Percentiles rank a stretch among this genome's conserved stretches.
phyloP scores from a whole-genome alignment of 2,113 vertebrate genomes.

The Bucco capensis region DNA sequence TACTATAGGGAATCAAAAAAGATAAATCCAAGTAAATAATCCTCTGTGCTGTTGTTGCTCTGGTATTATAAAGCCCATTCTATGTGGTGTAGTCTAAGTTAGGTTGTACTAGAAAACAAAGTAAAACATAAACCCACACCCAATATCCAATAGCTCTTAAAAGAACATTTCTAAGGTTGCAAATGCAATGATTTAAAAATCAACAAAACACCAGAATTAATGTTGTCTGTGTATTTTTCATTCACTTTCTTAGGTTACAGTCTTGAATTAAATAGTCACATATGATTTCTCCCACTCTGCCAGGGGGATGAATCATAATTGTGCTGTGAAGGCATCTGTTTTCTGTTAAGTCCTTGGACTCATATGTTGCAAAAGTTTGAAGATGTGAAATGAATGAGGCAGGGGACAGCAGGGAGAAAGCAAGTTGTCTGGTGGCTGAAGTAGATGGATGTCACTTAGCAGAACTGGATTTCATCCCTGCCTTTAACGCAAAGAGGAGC shows the following conservation, averaged over 20 bases:
- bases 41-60: neutral
- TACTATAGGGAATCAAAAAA: neutral
- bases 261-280: slow-evolving; percentile 27
- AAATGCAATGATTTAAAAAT: neutral
- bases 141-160: neutral
- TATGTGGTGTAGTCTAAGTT: neutral
- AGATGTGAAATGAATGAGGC: slow-evolving; percentile 12
- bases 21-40: neutral
- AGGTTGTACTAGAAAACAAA: neutral
- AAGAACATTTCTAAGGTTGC: neutral
- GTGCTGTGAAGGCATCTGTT: slow-evolving; percentile 41
- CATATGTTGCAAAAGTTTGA: slow-evolving; percentile 30
- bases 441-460: neutral
- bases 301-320: slow-evolving; percentile 31
- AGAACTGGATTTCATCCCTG: neutral
- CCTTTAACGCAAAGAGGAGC: neutral
- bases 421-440: neutral
- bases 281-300: slow-evolving; percentile 21
- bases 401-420: neutral
- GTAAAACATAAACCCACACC: neutral
- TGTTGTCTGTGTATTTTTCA: slow-evolving; percentile 8
- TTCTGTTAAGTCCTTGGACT: slow-evolving; percentile 54
- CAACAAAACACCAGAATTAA: neutral
- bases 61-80: neutral
- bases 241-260: slow-evolving; percentile 33